Conservation (phyloP, 2,797 vertebrate species). For the Margarornis squamiger region DNA sequence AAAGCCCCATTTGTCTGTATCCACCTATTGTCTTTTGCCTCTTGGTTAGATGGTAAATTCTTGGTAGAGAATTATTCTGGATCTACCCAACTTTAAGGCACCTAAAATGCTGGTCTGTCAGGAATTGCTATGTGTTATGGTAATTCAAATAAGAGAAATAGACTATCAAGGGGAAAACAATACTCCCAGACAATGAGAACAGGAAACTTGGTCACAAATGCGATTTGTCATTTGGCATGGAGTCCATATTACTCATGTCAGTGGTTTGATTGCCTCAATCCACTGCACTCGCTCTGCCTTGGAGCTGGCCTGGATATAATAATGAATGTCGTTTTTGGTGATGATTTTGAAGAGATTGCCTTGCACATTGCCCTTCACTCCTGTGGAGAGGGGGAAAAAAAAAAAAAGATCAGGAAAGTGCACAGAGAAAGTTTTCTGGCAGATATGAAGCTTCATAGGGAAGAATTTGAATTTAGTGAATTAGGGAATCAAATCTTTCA, state of each 20-base stretch:
- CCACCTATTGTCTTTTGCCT: background rate
- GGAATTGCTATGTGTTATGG: background rate
- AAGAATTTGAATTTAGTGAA: background rate
- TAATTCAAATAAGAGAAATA: background rate
- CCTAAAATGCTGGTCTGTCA: background rate
- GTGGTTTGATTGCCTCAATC: conserved; percentile 89
- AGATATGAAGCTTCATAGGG: background rate
- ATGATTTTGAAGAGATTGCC: conserved; percentile 98
- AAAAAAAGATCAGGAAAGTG: background rate
- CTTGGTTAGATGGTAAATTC: background rate
- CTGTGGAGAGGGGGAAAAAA: conserved; percentile 66
- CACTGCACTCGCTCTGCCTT: conserved; percentile 87
- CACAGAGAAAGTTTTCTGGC: background rate
- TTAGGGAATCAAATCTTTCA: background rate
- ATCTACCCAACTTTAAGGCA: background rate
- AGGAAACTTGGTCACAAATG: background rate
- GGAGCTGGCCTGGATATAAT: conserved; percentile 93
- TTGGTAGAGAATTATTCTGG: background rate
- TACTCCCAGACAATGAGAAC: background rate
- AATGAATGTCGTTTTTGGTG: conserved; percentile 87
- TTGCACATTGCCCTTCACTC: conserved; percentile 94
- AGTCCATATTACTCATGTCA: conserved; percentile 73
- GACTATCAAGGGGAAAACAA: background rate
- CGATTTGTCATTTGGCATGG: background rate
- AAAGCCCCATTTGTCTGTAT: background rate